Evolutionary conservation across 2,797 vertebrate species (phyloP).

Genomic region (Eptatretus atami): DNA sequence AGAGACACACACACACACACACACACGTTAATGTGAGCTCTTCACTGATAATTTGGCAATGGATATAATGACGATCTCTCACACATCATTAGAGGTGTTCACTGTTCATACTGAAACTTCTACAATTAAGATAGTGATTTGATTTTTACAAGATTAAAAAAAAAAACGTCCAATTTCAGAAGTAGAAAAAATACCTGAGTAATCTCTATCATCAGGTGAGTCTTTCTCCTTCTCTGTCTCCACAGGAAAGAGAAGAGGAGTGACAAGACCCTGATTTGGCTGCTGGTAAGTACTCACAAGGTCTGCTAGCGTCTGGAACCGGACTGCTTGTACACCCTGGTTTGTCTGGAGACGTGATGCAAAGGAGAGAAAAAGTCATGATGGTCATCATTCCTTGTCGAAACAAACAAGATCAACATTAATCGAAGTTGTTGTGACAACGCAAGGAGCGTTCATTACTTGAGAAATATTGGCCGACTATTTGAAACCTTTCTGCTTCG

Average conservation of each 20-base stretch:
- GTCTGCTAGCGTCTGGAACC: conserved; percentile 55
- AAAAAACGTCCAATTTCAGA: background rate
- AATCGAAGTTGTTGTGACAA: too few relatives aligned
- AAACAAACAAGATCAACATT: too few relatives aligned
- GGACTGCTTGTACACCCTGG: conserved; percentile 59
- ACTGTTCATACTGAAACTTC: too few relatives aligned
- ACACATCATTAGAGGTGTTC: too few relatives aligned
- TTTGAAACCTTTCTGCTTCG: too few relatives aligned
- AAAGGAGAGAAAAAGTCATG: too few relatives aligned
- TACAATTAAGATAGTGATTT: too few relatives aligned
- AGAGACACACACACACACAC: background rate
- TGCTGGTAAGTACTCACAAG: conserved; percentile 56
- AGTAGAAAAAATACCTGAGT: conserved; percentile 25
- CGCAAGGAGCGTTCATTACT: too few relatives aligned
- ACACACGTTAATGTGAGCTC: background rate
- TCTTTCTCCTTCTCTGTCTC: conserved; percentile 43
- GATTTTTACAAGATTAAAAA: background rate
- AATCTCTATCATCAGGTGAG: conserved; percentile 38
- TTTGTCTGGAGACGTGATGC: conserved; percentile 26
- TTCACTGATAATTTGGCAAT: too few relatives aligned
- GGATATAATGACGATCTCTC: too few relatives aligned
- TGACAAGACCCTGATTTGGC: conserved; percentile 68
- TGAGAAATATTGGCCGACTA: too few relatives aligned
- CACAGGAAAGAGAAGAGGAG: conserved; percentile 47
- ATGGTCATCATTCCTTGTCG: too few relatives aligned